Conservation (phyloP, 2,113 vertebrate species). For the Pollachius pollachius region DNA sequence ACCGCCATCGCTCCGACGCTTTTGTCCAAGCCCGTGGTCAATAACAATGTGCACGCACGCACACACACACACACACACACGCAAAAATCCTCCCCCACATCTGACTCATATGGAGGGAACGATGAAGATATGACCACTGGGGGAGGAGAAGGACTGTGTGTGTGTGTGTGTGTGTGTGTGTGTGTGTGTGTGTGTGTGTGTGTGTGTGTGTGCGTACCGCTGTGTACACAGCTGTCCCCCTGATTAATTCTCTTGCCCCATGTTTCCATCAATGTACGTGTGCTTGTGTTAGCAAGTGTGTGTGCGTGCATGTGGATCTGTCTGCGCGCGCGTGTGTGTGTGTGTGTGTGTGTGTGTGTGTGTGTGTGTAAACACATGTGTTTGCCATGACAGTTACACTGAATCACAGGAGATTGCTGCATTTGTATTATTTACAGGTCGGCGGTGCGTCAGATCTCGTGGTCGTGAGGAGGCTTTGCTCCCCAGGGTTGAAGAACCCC, state of each 20-base stretch:
- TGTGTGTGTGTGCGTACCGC: background rate
- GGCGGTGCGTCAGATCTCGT: too few species aligned
- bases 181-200: slow-evolving; percentile 4
- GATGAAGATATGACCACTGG: slow-evolving; percentile 9
- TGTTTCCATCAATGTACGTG: slow-evolving; percentile 15
- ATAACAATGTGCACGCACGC: too few species aligned
- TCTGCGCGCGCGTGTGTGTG: background rate
- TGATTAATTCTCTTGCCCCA: slow-evolving; percentile 3
- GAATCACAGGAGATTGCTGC: background rate
- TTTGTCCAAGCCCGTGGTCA: too few species aligned
- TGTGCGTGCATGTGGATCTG: background rate
- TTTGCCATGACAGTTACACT: too few species aligned
- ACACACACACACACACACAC: too few species aligned
- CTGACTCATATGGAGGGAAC: background rate
- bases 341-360: background rate
- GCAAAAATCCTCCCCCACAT: background rate
- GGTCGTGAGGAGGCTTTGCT: too few species aligned
- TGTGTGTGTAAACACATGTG: background rate
- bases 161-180: background rate
- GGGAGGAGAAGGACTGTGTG: slow-evolving; percentile 3
- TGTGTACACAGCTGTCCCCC: slow-evolving; percentile 4
- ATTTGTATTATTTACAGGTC: background rate
- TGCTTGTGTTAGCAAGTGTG: background rate
- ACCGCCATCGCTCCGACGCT: too few species aligned
- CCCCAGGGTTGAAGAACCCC: too few species aligned